Percentiles rank a stretch among this genome's conserved stretches.
Evolutionary conservation across 2,797 vertebrate species (phyloP).

Genomic region (Zenarchopterus dispar): DNA sequence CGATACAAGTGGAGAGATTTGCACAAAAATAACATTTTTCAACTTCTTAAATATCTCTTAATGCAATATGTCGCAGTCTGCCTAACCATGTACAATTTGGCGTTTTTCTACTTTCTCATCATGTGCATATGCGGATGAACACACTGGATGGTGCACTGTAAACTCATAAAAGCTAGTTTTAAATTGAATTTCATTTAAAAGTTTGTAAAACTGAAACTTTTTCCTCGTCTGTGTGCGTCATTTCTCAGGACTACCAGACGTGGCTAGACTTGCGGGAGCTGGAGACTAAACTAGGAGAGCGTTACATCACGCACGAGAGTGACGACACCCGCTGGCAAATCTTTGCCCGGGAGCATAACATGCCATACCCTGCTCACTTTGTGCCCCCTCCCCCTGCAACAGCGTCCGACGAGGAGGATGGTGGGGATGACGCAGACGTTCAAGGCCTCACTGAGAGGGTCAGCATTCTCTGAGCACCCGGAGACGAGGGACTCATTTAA

Average conservation of each 20-base stretch:
- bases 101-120: too few relatives aligned
- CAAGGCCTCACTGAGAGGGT: conserved; percentile 90
- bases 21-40: too few relatives aligned
- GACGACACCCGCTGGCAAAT: conserved; percentile 90
- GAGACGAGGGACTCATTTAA: conserved; percentile 20
- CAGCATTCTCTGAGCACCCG: conserved; percentile 85
- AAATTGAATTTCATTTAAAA: conserved; percentile 27
- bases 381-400: conserved; percentile 62
- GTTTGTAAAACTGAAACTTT: conserved; percentile 29
- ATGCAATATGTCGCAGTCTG: neutral
- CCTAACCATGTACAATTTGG: too few relatives aligned
- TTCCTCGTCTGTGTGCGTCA: conserved; percentile 20
- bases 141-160: conserved; percentile 14
- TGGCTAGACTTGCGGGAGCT: conserved; percentile 91
- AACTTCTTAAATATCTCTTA: neutral
- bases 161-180: conserved; percentile 31
- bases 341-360: conserved; percentile 81
- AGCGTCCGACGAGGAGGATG: conserved; percentile 76
- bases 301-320: conserved; percentile 92
- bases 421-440: conserved; percentile 81
- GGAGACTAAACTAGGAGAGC: conserved; percentile 86
- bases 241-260: conserved; percentile 87
- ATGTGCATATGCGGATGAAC: neutral
- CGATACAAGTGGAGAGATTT: too few relatives aligned
- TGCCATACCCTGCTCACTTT: conserved; percentile 82